These are phyloP conservation scores for Cheumatopsyche charites DNA, from an alignment of 1,140 invertebrate genomes.

Conservation along the genomic window DNA sequence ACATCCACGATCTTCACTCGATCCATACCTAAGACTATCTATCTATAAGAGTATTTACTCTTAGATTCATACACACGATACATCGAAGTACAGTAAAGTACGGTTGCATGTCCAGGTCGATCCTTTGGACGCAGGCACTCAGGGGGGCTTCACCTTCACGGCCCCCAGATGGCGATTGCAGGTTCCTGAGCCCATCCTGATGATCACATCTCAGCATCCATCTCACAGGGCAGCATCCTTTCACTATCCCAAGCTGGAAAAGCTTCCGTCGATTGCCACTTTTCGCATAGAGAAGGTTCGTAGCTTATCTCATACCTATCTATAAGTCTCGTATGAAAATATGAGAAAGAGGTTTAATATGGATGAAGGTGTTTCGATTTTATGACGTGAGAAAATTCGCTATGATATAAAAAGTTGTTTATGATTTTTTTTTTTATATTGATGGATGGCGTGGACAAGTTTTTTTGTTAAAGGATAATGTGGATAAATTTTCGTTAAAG, in stretches of 20 bases:
- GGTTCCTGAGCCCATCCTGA: slow-evolving; percentile 82
- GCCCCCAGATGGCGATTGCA: slow-evolving; percentile 89
- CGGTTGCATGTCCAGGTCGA: slow-evolving; percentile 67
- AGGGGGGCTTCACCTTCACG: slow-evolving; percentile 95
- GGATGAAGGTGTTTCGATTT: too few species aligned
- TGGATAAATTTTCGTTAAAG: too few species aligned
- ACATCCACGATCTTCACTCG: too few species aligned
- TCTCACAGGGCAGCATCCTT: slow-evolving; percentile 39
- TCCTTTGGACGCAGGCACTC: slow-evolving; percentile 94
- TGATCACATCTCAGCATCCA: slow-evolving; percentile 79
- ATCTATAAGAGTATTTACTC: too few species aligned
- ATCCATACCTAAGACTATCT: too few species aligned
- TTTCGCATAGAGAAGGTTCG: slow-evolving; percentile 83
- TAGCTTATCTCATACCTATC: not conserved
- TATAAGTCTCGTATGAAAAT: not conserved
- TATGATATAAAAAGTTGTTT: too few species aligned
- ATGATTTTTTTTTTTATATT: too few species aligned
- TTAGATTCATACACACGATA: too few species aligned
- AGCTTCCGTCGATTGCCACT: slow-evolving; percentile 85
- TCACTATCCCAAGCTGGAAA: slow-evolving; percentile 70
- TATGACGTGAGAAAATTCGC: too few species aligned
- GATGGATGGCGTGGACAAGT: too few species aligned
- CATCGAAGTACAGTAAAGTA: not conserved
- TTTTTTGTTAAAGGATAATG: too few species aligned
- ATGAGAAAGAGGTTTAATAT: not conserved